phyloP scores from a whole-genome alignment of 1,140 invertebrate species.

The Drosophila bifasciata region DNA sequence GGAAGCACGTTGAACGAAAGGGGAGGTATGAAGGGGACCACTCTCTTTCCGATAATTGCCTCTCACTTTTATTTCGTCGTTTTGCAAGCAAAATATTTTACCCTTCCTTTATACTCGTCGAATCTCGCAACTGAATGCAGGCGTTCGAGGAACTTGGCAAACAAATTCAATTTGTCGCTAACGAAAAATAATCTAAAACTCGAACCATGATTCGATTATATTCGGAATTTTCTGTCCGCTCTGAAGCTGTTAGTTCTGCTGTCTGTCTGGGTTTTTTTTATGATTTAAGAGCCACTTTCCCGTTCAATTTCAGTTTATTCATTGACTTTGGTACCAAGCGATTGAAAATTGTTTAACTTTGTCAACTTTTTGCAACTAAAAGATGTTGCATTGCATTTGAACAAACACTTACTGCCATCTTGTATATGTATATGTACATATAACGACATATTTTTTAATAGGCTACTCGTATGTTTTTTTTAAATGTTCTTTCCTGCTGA shows the following conservation, averaged over 20 bases:
- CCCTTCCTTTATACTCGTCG: constrained; percentile 11
- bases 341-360: background rate
- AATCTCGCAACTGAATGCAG: background rate
- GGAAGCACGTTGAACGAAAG: no score
- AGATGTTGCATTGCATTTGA: no score
- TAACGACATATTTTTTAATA: no score
- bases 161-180: constrained; percentile 72
- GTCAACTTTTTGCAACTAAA: no score
- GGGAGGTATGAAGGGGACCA: no score
- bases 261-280: constrained; percentile 6
- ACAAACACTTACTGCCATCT: no score
- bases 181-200: constrained; percentile 48
- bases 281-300: constrained; percentile 21
- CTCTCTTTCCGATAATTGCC: constrained; percentile 49
- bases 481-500: no score
- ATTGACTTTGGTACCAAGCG: background rate
- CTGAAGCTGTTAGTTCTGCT: constrained; percentile 7
- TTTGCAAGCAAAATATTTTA: constrained; percentile 47
- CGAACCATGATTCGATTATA: constrained; percentile 50
- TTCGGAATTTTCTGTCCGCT: constrained; percentile 28
- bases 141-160: constrained; percentile 26
- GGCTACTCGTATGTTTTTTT: no score
- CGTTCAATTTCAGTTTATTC: constrained; percentile 21
- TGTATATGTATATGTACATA: no score
- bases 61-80: constrained; percentile 53